Percentiles rank a stretch among this genome's conserved stretches.
phyloP scores from a whole-genome alignment of 1,140 invertebrate genomes.

The Acromyrmex heyeri region DNA sequence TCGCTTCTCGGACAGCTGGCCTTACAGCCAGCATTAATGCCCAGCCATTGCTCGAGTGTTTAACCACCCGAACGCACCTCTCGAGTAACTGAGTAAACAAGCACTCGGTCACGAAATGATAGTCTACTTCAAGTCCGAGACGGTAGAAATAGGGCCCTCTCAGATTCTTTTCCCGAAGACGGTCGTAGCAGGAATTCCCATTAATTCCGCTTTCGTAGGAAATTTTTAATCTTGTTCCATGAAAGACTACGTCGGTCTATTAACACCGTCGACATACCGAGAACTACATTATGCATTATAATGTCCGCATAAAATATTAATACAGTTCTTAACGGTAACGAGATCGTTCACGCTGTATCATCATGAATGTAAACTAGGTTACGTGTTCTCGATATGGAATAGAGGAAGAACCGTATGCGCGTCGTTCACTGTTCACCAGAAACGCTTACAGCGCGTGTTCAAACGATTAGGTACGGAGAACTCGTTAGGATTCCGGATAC shows the following conservation, averaged over 20 bases:
- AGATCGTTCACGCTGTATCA: background rate
- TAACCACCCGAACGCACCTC: slow-evolving; percentile 70
- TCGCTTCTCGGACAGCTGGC: slow-evolving; percentile 63
- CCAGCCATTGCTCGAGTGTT: slow-evolving; percentile 72
- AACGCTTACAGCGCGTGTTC: background rate
- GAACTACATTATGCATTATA: background rate
- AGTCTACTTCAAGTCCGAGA: slow-evolving; percentile 69
- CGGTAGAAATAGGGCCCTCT: slow-evolving; percentile 49
- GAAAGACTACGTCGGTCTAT: background rate
- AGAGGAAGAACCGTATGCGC: background rate
- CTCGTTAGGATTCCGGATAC: slow-evolving; percentile 31
- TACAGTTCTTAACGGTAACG: background rate
- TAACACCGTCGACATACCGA: background rate
- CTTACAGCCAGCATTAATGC: slow-evolving; percentile 75
- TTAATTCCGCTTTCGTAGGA: slow-evolving; percentile 2
- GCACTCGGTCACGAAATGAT: slow-evolving; percentile 77
- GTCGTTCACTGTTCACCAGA: slow-evolving; percentile 17
- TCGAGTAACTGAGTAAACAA: slow-evolving; percentile 75
- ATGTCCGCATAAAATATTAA: background rate
- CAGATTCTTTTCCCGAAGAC: background rate
- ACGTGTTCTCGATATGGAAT: background rate
- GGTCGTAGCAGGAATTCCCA: slow-evolving; percentile 13
- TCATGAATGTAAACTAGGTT: slow-evolving; percentile 18
- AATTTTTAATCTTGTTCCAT: background rate
- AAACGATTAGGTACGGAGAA: slow-evolving; percentile 12